phyloP scores from a whole-genome alignment of 2,888 invertebrate species.

The Selenia dentaria region DNA sequence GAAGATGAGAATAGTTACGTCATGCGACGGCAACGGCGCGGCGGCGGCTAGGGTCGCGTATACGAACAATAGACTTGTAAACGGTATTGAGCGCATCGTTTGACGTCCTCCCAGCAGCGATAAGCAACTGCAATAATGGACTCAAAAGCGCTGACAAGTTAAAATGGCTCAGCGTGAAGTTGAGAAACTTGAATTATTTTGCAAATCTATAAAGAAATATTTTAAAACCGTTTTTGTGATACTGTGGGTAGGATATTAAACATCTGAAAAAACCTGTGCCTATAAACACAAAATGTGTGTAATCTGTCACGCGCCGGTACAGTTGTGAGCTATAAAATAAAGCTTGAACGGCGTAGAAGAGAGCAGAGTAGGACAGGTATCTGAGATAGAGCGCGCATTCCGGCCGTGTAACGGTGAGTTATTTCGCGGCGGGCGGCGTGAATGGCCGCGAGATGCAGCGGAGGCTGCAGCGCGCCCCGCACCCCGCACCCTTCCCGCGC shows the following conservation, averaged over 20 bases:
- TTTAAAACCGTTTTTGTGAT: too few species aligned
- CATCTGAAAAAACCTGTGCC: slow-evolving; percentile 6
- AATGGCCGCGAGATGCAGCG: slow-evolving; percentile 80
- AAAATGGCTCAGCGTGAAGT: too few species aligned
- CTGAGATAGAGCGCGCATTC: slow-evolving; percentile 79
- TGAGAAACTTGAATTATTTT: too few species aligned
- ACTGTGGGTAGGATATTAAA: too few species aligned
- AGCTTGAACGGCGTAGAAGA: slow-evolving; percentile 25
- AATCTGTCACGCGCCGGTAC: slow-evolving; percentile 23
- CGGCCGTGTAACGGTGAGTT: slow-evolving; percentile 80
- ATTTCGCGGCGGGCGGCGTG: slow-evolving; percentile 78
- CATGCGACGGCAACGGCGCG: slow-evolving; percentile 38
- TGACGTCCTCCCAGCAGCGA: slow-evolving; percentile 59
- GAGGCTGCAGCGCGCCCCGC: slow-evolving; percentile 67
- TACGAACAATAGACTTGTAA: slow-evolving; percentile 58
- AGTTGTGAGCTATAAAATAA: slow-evolving; percentile 37
- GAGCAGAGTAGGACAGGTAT: slow-evolving; percentile 40
- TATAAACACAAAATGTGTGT: not conserved
- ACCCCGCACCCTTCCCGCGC: slow-evolving; percentile 45
- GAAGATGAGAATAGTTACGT: slow-evolving; percentile 50
- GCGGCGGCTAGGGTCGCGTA: slow-evolving; percentile 37
- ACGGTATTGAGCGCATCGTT: slow-evolving; percentile 67
- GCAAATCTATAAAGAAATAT: too few species aligned
- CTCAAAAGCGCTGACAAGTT: too few species aligned
- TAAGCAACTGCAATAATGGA: too few species aligned